These are phyloP conservation scores for Mythimna loreyi DNA, from an alignment of 2,888 invertebrate genomes.

Conservation along the genomic window DNA sequence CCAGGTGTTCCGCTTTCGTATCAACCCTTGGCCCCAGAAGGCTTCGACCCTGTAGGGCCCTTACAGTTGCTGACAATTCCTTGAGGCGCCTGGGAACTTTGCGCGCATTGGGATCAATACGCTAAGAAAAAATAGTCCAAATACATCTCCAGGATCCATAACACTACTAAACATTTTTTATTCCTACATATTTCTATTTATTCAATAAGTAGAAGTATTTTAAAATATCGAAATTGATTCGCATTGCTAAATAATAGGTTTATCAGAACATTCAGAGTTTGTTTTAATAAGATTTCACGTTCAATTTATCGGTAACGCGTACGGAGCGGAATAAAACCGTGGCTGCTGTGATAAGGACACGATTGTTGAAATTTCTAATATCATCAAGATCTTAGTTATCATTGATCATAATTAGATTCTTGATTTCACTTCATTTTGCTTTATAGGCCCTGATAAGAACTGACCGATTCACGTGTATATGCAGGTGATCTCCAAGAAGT, in stretches of 20 bases:
- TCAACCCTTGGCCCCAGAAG: no score
- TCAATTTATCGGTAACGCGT: conserved; percentile 36
- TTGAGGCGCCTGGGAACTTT: no score
- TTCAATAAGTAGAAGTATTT: background rate
- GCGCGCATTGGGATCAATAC: no score
- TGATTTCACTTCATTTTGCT: background rate
- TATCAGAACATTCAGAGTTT: conserved; percentile 21
- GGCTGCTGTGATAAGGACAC: conserved; percentile 14
- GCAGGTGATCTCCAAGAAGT: background rate
- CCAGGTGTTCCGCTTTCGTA: no score
- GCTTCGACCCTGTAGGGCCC: no score
- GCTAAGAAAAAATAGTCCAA: no score
- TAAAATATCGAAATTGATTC: background rate
- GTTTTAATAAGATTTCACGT: conserved; percentile 37
- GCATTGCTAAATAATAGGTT: conserved; percentile 26
- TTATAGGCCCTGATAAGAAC: conserved; percentile 14
- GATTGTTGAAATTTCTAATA: conserved; percentile 15
- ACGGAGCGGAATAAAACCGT: conserved; percentile 12
- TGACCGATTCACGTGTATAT: conserved; percentile 6
- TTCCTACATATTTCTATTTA: no score
- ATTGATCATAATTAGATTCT: background rate
- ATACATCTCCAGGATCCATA: no score
- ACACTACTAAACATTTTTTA: no score
- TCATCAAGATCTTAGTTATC: conserved; percentile 28
- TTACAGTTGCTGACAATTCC: no score